A percentile compares a stretch with the other conserved stretches of the same genome.
These are phyloP conservation scores for Melangyna quadrimaculata DNA, from an alignment of 2,888 invertebrate genomes.

Conservation along the genomic window DNA sequence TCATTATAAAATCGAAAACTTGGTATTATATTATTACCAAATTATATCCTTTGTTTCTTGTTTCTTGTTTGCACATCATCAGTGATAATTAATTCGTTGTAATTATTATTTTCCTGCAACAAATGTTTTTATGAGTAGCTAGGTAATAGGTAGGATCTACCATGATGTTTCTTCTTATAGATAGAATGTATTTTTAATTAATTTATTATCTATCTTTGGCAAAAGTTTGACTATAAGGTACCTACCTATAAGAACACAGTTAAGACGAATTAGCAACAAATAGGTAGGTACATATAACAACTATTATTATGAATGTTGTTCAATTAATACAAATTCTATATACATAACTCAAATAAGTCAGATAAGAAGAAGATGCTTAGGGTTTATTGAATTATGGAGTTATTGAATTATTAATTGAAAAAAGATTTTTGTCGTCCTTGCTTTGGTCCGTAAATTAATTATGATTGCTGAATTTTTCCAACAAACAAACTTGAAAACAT, in stretches of 20 bases:
- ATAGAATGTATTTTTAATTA: not conserved
- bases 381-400: too few relatives aligned
- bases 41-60: not conserved
- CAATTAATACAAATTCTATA: too few relatives aligned
- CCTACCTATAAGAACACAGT: not conserved
- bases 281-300: too few relatives aligned
- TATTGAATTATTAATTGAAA: too few relatives aligned
- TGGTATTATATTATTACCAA: not conserved
- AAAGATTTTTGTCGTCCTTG: too few relatives aligned
- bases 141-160: too few relatives aligned
- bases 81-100: not conserved
- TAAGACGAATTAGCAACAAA: not conserved
- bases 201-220: not conserved
- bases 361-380: too few relatives aligned
- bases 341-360: too few relatives aligned
- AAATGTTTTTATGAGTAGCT: not conserved
- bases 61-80: not conserved
- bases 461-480: too few relatives aligned
- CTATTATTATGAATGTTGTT: too few relatives aligned
- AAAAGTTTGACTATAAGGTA: not conserved
- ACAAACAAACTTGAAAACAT: too few relatives aligned
- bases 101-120: not conserved
- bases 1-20: not conserved
- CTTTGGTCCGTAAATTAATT: too few relatives aligned
- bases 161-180: not conserved